Evolutionary conservation across 2,888 invertebrate species (phyloP), one percentile per base, ranked within the genome.

Genomic region (Drosophila phalerata): DNA sequence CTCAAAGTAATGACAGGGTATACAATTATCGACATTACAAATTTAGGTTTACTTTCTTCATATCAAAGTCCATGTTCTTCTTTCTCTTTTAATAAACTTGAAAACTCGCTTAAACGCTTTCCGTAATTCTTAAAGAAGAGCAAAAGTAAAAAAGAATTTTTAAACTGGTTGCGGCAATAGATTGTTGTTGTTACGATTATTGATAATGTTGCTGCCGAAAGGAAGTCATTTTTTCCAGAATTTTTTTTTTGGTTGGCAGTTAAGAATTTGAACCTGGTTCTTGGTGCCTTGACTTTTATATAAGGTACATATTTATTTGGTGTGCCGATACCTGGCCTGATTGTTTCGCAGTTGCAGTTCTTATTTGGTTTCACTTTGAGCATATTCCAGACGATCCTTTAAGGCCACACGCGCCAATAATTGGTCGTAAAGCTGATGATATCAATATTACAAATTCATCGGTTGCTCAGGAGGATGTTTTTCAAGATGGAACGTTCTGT

Each of bases 61-160:
- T 47, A 64, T 64, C 49, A 52, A 57, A 49, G 48, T 63, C 51
- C 25, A 48, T 70, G 47, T 56, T 67, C 43, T 58, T 69, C 47
- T 60, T 61, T 60, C 55, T 48, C 64, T 71, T 60, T 73, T 60
- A 71, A 69, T 73, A 69, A 78, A 78, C 67, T 75, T 72, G 51
- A 69, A 67, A 52, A 57, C 62, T 52, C 64, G 51, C 53, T 75
- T 65, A 65, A 77, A 69, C 32, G 73, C 78, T 80, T 78, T 76
- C 76, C 75, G 74, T 66, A 73, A 72, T 78, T 58, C 64, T 43
- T 52, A 43, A 48, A 52, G 49, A 49, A 53, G 58, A 48, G 45
- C 65, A 58, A 73, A 66, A 61, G 48, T 49, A 17, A 69, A 60
- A 60, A 70, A 73, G 55, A 65, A 56, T 70, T 67, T 62, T 69